These are phyloP conservation scores for Rhingia rostrata DNA, from an alignment of 2,888 invertebrate genomes.

Conservation along the genomic window DNA sequence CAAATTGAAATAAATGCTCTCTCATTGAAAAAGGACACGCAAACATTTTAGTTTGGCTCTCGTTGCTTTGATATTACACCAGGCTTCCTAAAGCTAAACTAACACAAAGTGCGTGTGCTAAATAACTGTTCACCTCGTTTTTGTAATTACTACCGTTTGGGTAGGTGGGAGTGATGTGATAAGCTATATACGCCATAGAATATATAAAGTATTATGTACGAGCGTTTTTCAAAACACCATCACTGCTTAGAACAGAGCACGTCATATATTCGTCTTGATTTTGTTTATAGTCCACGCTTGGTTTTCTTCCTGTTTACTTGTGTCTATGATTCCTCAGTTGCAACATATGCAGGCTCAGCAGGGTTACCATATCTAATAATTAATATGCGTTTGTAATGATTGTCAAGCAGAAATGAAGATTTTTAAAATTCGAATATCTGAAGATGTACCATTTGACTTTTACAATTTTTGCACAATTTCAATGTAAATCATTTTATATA, in stretches of 20 bases:
- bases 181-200: slow-evolving; percentile 30
- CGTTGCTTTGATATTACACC: slow-evolving; percentile 1
- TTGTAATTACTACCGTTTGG: slow-evolving; percentile 38
- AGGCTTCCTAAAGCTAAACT: slow-evolving; percentile 3
- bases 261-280: slow-evolving; percentile 48
- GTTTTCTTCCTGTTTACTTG: slow-evolving; percentile 36
- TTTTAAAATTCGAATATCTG: too few species aligned
- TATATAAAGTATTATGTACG: slow-evolving; percentile 18
- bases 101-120: slow-evolving; percentile 43
- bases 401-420: too few species aligned
- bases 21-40: slow-evolving; percentile 34
- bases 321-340: neutral
- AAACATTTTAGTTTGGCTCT: slow-evolving; percentile 13
- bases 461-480: too few species aligned
- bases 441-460: too few species aligned
- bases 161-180: slow-evolving; percentile 34
- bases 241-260: slow-evolving; percentile 22
- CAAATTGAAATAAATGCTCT: slow-evolving; percentile 49
- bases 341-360: slow-evolving; percentile 19
- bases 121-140: slow-evolving; percentile 60
- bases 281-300: slow-evolving; percentile 41
- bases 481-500: too few species aligned
- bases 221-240: slow-evolving; percentile 24
- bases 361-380: too few species aligned
- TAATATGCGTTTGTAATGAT: too few species aligned